Conservation (phyloP, 2,797 vertebrate genomes). For the Melanotaenia nigrans region DNA sequence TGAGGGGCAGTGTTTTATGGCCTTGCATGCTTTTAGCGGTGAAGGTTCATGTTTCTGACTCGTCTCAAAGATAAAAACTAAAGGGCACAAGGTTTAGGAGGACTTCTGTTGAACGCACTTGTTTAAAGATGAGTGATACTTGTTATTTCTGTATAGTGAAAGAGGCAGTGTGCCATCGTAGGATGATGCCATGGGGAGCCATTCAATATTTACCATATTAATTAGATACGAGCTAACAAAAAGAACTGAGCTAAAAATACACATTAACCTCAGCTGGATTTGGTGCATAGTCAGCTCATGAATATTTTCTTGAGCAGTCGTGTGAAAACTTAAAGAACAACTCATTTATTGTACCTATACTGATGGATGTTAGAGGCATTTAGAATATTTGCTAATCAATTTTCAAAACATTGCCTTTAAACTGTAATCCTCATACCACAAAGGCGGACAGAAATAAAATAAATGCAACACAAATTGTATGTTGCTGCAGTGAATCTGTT, state of each 20-base stretch:
- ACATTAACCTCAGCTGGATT: conserved; percentile 1
- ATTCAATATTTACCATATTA: conserved; percentile 66
- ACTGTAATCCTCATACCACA: neutral
- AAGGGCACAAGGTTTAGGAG: conserved; percentile 8
- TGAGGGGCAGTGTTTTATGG: conserved; percentile 29
- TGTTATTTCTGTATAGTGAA: conserved; percentile 7
- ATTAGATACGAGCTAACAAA: conserved; percentile 21
- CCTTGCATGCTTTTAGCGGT: conserved; percentile 36
- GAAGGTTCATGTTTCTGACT: conserved; percentile 58
- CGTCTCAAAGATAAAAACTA: conserved; percentile 40
- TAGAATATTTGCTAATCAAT: neutral
- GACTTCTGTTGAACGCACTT: conserved; percentile 4
- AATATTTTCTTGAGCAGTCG: neutral
- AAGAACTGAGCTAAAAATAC: conserved; percentile 43
- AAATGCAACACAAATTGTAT: conserved; percentile 6
- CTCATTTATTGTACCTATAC: neutral
- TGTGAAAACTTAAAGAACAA: neutral
- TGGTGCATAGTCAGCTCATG: neutral
- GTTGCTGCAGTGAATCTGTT: conserved; percentile 2
- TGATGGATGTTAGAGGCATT: neutral
- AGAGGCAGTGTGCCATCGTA: conserved; percentile 12
- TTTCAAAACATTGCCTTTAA: neutral
- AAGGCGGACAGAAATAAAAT: neutral
- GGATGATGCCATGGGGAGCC: conserved; percentile 15
- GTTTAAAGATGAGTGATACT: neutral